Evolutionary conservation across 2,113 vertebrate species (phyloP).

Genomic region (Rhabdomys dilectus): DNA sequence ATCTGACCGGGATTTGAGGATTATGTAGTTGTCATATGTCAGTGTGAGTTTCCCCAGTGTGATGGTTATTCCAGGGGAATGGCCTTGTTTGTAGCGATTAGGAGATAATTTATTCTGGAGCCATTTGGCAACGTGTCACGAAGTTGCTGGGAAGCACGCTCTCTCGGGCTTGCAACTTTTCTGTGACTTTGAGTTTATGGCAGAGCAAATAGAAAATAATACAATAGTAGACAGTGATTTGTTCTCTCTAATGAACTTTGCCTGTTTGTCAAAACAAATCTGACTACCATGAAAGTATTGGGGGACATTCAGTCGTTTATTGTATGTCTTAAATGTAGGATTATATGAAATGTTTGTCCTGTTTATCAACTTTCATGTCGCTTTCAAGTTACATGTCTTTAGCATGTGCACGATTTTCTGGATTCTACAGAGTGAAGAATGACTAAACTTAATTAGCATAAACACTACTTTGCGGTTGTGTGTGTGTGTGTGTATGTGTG

Average conservation of each 20-base stretch:
- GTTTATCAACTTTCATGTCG: neutral
- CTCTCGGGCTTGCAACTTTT: neutral
- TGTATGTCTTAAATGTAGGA: neutral
- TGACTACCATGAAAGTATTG: neutral
- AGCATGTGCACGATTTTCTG: neutral
- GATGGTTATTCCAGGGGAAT: neutral
- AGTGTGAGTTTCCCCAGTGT: neutral
- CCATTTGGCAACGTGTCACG: neutral
- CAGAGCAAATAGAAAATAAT: slow-evolving; percentile 30
- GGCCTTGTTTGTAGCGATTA: neutral
- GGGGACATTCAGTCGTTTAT: neutral
- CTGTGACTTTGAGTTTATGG: slow-evolving; percentile 26
- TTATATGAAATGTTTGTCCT: neutral
- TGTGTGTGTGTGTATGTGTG: too few species aligned
- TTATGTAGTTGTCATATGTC: neutral
- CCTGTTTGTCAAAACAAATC: neutral
- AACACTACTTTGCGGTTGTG: neutral
- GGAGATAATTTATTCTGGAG: neutral
- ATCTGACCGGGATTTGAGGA: neutral
- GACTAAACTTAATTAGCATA: neutral
- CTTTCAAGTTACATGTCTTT: neutral
- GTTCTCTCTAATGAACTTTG: neutral
- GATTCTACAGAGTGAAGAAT: neutral
- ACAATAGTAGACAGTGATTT: neutral
- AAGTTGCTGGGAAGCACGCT: neutral